These are phyloP conservation scores for Drosophila tristis DNA, from an alignment of 1,140 invertebrate species.

Conservation along the genomic window DNA sequence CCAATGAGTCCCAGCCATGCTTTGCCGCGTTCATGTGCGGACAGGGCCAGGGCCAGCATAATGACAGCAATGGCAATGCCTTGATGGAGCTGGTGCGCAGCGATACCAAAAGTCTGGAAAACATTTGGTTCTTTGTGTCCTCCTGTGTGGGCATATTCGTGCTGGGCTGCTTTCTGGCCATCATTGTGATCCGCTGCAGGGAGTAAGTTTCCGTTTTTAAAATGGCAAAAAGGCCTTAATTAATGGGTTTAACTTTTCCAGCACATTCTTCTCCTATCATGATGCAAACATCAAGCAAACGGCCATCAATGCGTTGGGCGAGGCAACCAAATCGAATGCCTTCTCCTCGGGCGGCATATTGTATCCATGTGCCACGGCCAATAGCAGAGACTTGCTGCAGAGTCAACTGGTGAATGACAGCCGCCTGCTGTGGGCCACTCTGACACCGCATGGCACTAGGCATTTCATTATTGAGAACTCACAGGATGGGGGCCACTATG, in stretches of 20 bases:
- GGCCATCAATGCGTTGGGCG: constrained; percentile 73
- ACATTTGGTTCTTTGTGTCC: constrained; percentile 92
- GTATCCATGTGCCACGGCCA: constrained; percentile 77
- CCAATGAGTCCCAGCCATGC: constrained; percentile 86
- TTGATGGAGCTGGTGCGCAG: constrained; percentile 90
- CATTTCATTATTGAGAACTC: constrained; percentile 87
- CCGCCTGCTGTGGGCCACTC: constrained; percentile 91
- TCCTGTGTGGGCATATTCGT: constrained; percentile 91
- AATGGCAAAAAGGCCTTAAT: too few species aligned
- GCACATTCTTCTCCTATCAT: constrained; percentile 79
- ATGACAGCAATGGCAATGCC: constrained; percentile 87
- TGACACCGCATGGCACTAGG: constrained; percentile 91
- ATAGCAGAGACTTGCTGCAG: constrained; percentile 75
- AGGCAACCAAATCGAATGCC: constrained; percentile 80
- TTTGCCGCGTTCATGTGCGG: constrained; percentile 85
- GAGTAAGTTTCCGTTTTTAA: constrained; percentile 86
- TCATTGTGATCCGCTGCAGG: constrained; percentile 91
- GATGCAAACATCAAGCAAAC: constrained; percentile 82
- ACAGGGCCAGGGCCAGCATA: constrained; percentile 83
- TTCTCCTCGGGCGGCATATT: constrained; percentile 78
- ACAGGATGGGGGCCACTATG: constrained; percentile 89
- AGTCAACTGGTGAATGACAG: constrained; percentile 84
- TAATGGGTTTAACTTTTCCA: constrained; percentile 2
- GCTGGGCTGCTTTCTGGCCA: constrained; percentile 90
- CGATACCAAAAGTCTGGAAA: constrained; percentile 87